These are phyloP conservation scores for Agonopterix alstromeriana DNA, from an alignment of 2,888 invertebrate species.

Conservation along the genomic window DNA sequence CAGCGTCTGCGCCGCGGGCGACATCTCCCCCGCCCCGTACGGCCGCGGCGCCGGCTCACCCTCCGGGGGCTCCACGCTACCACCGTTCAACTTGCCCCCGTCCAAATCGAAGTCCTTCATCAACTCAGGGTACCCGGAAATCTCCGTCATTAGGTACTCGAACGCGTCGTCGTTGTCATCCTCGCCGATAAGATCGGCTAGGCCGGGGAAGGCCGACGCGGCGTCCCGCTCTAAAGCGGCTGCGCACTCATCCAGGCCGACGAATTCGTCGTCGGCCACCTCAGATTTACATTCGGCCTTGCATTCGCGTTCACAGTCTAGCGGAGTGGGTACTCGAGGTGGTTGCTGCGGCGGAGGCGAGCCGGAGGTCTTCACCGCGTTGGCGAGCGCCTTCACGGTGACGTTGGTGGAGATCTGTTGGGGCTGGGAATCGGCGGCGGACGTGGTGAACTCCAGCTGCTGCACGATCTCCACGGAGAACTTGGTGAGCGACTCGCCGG, in stretches of 20 bases:
- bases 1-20: conserved; percentile 95
- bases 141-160: conserved; percentile 91
- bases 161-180: conserved; percentile 89
- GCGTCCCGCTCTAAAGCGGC: conserved; percentile 91
- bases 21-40: conserved; percentile 82
- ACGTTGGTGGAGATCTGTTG: conserved; percentile 95
- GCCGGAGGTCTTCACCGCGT: conserved; percentile 64
- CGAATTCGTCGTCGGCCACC: conserved; percentile 87
- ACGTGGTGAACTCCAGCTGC: conserved; percentile 92
- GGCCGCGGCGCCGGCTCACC: conserved; percentile 64
- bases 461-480: conserved; percentile 96
- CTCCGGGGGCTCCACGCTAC: conserved; percentile 59
- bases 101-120: conserved; percentile 88
- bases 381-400: conserved; percentile 84
- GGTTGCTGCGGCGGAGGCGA: conserved; percentile 63
- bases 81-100: conserved; percentile 52
- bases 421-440: conserved; percentile 90
- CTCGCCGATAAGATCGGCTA: conserved; percentile 89
- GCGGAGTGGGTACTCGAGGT: conserved; percentile 84
- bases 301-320: conserved; percentile 88
- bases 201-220: conserved; percentile 85
- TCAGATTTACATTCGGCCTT: conserved; percentile 89
- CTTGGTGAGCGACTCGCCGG: conserved; percentile 78
- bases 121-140: conserved; percentile 89
- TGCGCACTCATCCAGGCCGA: conserved; percentile 90